Percentiles rank a stretch among this genome's conserved stretches.
Conservation (phyloP, 2,888 invertebrate genomes). For the Lydus trimaculatus region DNA sequence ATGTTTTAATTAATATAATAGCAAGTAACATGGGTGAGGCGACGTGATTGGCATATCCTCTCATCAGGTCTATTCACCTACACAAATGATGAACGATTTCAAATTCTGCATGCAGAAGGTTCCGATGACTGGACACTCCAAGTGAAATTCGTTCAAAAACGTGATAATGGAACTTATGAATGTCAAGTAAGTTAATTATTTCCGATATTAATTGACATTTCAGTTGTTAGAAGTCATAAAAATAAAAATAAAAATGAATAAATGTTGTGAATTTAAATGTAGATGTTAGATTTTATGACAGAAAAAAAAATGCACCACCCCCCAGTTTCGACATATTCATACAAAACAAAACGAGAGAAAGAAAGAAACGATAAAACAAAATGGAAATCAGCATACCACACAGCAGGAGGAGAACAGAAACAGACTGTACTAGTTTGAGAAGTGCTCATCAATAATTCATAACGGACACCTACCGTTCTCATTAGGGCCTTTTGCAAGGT, state of each 20-base stretch:
- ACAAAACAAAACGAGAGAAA: neutral
- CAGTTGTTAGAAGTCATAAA: no score
- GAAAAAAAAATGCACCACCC: neutral
- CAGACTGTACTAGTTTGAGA: neutral
- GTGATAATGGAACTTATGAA: constrained; percentile 93
- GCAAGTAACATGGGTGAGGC: constrained; percentile 92
- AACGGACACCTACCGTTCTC: constrained; percentile 9
- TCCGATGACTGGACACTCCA: constrained; percentile 94
- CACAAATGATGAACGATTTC: constrained; percentile 88
- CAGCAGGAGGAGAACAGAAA: neutral
- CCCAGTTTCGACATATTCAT: neutral
- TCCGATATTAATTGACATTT: neutral
- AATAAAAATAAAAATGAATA: neutral
- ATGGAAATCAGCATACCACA: neutral
- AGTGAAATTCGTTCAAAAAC: constrained; percentile 92
- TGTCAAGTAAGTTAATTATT: constrained; percentile 76
- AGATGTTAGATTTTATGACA: neutral
- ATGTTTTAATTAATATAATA: constrained; percentile 52
- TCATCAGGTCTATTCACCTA: constrained; percentile 90
- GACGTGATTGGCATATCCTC: constrained; percentile 92
- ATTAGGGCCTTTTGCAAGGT: constrained; percentile 8
- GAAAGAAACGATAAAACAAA: neutral
- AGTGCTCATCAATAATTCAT: constrained; percentile 15
- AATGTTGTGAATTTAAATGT: neutral
- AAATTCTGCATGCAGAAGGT: constrained; percentile 81